Percentiles rank a stretch among this genome's conserved stretches.
Evolutionary conservation across 1,140 invertebrate species (phyloP).

Genomic region (Zeugodacus cucurbitae): DNA sequence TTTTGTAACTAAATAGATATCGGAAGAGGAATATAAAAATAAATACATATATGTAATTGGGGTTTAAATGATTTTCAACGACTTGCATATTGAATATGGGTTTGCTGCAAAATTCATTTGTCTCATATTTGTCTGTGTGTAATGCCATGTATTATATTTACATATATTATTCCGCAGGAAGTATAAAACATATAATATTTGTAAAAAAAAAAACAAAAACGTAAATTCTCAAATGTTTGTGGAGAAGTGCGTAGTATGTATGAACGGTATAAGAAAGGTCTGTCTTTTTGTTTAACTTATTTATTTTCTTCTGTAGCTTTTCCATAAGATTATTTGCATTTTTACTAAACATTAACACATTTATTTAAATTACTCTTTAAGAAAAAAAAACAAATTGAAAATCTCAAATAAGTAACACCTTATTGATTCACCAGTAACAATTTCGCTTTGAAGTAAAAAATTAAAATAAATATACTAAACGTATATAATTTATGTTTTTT

Average conservation of each 20-base stretch:
- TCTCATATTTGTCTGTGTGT: neutral
- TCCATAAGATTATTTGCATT: neutral
- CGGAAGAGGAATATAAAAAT: neutral
- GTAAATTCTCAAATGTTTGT: neutral
- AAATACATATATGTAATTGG: slow-evolving; percentile 17
- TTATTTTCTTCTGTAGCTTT: neutral
- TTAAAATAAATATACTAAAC: neutral
- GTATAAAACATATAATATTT: neutral
- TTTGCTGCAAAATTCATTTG: neutral
- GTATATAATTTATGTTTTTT: neutral
- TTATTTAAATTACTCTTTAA: neutral
- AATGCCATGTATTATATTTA: neutral
- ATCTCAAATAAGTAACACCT: neutral
- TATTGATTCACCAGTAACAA: neutral
- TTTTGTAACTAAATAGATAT: slow-evolving; percentile 28
- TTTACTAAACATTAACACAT: neutral
- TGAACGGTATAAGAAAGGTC: neutral
- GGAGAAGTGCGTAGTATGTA: neutral
- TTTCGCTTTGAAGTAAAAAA: neutral
- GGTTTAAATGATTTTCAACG: slow-evolving; percentile 3
- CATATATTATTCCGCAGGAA: neutral
- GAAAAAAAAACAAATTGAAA: neutral
- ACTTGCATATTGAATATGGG: slow-evolving; percentile 14
- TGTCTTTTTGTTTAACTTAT: neutral
- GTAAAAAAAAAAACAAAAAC: slow-evolving; percentile 2